phyloP scores from a whole-genome alignment of 1,140 invertebrate species.

The Trissolcus basalis region DNA sequence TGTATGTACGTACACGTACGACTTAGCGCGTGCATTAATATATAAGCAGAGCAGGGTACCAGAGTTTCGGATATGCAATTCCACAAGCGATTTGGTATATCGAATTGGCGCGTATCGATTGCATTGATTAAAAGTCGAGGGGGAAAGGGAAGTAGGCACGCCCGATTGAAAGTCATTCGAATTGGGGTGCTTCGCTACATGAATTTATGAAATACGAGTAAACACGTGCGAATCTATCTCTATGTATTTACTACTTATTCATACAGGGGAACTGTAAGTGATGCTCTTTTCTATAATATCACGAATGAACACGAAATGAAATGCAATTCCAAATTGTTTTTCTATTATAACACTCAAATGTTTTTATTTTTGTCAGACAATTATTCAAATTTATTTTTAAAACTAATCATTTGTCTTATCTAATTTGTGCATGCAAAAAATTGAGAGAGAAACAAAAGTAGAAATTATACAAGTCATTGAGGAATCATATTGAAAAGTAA shows the following conservation, averaged over 20 bases:
- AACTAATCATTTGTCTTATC: no score
- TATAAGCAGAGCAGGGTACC: conserved; percentile 32
- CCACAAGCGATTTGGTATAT: conserved; percentile 68
- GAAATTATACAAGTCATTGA: no score
- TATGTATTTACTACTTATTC: conserved; percentile 20
- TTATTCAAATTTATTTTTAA: no score
- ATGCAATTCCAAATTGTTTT: no score
- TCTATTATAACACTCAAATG: no score
- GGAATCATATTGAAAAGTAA: no score
- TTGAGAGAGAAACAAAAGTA: no score
- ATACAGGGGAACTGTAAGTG: conserved; percentile 6
- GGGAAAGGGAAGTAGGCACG: conserved; percentile 25
- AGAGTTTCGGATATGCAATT: conserved; percentile 56
- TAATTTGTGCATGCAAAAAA: no score
- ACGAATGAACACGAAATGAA: no score
- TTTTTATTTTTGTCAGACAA: no score
- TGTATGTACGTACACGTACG: conserved; percentile 9
- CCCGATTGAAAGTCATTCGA: conserved; percentile 62
- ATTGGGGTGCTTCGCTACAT: conserved; percentile 44
- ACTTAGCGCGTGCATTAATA: conserved; percentile 39
- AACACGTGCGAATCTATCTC: conserved; percentile 6
- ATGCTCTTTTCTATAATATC: conserved; percentile 27
- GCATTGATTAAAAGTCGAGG: conserved; percentile 67
- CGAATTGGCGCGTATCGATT: conserved; percentile 65
- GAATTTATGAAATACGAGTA: conserved; percentile 46